phyloP scores from a whole-genome alignment of 2,888 invertebrate genomes.

The Caenorhabditis afra region DNA sequence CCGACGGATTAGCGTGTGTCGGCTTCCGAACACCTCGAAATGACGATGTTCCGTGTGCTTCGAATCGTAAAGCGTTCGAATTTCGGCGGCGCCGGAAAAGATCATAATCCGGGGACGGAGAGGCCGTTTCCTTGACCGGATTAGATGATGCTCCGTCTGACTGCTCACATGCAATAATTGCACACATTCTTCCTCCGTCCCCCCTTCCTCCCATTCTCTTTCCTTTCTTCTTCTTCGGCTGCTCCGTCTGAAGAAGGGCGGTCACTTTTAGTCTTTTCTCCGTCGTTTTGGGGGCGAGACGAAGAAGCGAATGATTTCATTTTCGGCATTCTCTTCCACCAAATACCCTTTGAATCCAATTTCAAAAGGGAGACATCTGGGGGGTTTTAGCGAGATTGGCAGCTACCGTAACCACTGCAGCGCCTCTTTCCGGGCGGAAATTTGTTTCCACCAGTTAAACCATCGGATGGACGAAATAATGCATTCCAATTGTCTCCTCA shows the following conservation, averaged over 20 bases:
- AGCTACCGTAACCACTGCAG: neutral
- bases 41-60: no score
- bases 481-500: slow-evolving; percentile 3
- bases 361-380: no score
- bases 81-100: no score
- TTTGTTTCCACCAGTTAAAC: no score
- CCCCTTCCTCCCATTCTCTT: neutral
- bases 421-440: neutral
- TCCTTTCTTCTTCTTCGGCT: neutral
- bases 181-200: neutral
- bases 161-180: neutral
- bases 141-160: neutral
- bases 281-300: no score
- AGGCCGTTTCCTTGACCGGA: neutral
- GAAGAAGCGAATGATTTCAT: neutral
- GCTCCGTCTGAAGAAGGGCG: no score
- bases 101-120: no score
- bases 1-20: no score
- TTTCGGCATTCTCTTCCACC: neutral
- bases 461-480: neutral
- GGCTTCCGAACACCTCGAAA: no score
- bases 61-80: no score
- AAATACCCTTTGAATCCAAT: no score
- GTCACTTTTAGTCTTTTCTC: neutral
- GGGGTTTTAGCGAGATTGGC: no score